Base-by-base conservation (phyloP, 2,888 invertebrate species). In the Chouioia cunea region DNA sequence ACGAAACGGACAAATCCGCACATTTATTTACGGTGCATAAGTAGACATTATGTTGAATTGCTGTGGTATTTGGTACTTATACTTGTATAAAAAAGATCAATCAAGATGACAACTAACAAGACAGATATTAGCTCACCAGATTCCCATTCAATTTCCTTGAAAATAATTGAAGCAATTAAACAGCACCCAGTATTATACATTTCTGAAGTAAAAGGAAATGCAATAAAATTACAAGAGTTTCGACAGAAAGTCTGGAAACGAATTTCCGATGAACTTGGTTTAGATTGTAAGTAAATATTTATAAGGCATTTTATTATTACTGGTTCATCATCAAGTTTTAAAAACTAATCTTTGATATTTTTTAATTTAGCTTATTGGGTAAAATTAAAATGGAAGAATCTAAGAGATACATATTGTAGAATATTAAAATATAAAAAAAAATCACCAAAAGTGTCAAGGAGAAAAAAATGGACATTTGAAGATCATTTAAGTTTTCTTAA, bases 401-500 rank as follows among this genome's bases (percentile, higher is more conserved):
- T 85, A 23, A 77, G 83, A 8, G 85, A 84, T 43, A 85, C 85
- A 0, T 85, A 85, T 48, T 84, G 84, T 22, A 80, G 85, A 4
- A 84, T 85, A 71, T 74, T 84, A 8, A 85, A 85, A 65, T 81
- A 82, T 59, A 85, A 85, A 74, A 81, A 80, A 47, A 83, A 81
- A 73, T 80, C 83, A 2, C 78, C 82, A 0, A 83, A 82, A 68
- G 83, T 82, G 10, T 69, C 76, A 4, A 77, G 83, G 65, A 78
- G 83, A 52, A 85, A 84, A 71, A 85, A 84, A 76, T 85, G 85
- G 85, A 79, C 84, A 43, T 85, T 84, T 56, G 85, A 85, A 68
- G 84, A 85, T 71, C 77, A 81, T 58, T 73, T 85, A 43, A 84
- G 74, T 67, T 85, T 85, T 58, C 71, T 85, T 18, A 83, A 81